Conservation (phyloP, 2,113 vertebrate species). For the Columba livia region DNA sequence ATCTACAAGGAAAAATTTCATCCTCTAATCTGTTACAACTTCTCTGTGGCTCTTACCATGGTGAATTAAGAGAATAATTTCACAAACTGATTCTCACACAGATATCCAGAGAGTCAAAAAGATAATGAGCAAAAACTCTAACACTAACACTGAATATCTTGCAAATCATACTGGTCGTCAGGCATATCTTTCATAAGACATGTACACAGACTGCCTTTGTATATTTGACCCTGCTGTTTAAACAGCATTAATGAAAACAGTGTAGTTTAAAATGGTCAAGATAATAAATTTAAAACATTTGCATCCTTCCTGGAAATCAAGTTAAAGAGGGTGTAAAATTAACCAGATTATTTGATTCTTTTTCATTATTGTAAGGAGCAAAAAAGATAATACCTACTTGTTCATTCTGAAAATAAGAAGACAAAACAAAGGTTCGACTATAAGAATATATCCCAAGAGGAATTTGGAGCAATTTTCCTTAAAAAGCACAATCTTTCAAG, state of each 20-base stretch:
- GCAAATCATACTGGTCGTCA: background rate
- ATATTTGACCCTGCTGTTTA: background rate
- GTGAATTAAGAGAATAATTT: slow-evolving; percentile 16
- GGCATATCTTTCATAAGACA: background rate
- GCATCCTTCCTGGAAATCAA: background rate
- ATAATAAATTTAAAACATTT: background rate
- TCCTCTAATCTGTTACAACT: background rate
- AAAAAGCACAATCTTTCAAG: slow-evolving; percentile 22
- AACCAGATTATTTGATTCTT: background rate
- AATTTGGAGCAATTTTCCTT: slow-evolving; percentile 6
- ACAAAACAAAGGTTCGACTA: background rate
- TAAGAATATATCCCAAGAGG: background rate
- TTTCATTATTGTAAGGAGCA: background rate
- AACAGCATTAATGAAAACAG: background rate
- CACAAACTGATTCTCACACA: background rate
- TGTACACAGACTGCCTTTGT: background rate
- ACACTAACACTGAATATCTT: background rate
- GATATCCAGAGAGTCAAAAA: background rate
- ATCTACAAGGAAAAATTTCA: background rate
- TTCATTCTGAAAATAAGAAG: slow-evolving; percentile 22
- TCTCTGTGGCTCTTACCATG: background rate
- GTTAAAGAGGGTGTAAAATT: background rate
- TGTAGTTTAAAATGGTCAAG: background rate
- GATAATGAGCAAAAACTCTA: background rate
- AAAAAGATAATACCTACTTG: background rate